Evolutionary conservation across 2,888 invertebrate species (phyloP), one percentile per base, ranked within the genome.

Genomic region (Tupiocoris notatus): DNA sequence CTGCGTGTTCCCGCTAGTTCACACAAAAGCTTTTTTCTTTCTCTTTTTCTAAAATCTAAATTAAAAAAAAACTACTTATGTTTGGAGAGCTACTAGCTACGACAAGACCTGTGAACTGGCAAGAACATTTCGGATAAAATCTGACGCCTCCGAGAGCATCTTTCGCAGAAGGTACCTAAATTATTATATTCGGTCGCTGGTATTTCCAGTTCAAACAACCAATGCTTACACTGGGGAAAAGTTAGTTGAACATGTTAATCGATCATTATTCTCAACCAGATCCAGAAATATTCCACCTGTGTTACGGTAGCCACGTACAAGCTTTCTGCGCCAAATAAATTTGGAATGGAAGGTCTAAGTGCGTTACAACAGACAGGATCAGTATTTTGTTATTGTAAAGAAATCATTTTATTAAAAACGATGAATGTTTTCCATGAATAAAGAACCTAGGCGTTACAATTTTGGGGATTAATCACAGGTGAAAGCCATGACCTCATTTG

Each of bases 381-480:
- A 39, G 39, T 39, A 12, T n/a, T n/a, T n/a, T 12, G 39, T 39
- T 39, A 39, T 39, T 39, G 39, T 39, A 39, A 39, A 39, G n/a
- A 39, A 39, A 39, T 39, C 39, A 39, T 3, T 39, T 7, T 39
- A 39, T 39, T 39, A 39, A 39, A 39, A 7, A 7, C 39, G 3
- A n/a, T 3, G 39, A 39, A 39, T 12, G 39, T 39, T 39, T 12
- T 39, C 39, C 39, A 39, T 7, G 6, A 7, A 39, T 39, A 39
- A 39, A 39, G 39, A 12, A 39, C 3, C 39, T 39, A 39, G 39
- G 39, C 39, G 39, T 39, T 39, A 39, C 39, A 39, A 67, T 22
- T 20, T 66, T n/a, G 39, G n/a, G 17, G 66, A 68, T 68, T 68
- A 68, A 68, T 68, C 68, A 68, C 68, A 68, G 68, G 23, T 58